Conservation (phyloP, 2,113 vertebrate genomes). For the Hypanus sabinus region DNA sequence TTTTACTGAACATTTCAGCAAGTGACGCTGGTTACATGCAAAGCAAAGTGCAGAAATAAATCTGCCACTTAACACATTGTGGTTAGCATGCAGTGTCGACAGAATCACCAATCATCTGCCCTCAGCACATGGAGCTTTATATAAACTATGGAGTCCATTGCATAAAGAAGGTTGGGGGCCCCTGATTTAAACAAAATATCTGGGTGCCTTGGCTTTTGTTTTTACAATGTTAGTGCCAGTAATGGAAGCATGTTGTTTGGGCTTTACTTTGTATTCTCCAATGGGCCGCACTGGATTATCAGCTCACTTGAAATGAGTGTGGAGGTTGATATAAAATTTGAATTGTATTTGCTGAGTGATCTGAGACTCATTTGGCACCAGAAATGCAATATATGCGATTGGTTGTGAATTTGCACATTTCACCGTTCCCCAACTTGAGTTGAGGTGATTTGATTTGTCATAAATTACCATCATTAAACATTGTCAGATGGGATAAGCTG, state of each 20-base stretch:
- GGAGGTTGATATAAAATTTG: background rate
- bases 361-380: background rate
- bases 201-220: too few species aligned
- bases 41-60: too few species aligned
- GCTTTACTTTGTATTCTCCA: background rate
- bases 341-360: background rate
- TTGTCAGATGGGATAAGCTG: background rate
- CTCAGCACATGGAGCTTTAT: background rate
- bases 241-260: background rate
- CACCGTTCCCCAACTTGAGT: too few species aligned
- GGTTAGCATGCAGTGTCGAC: too few species aligned
- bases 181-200: background rate
- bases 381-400: background rate
- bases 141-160: too few species aligned
- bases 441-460: too few species aligned
- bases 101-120: too few species aligned
- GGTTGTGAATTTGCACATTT: background rate
- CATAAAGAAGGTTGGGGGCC: too few species aligned
- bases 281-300: background rate
- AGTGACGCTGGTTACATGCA: too few species aligned
- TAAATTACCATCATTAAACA: too few species aligned
- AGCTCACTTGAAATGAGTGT: background rate
- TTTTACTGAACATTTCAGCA: too few species aligned
- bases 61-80: too few species aligned
- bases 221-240: background rate